Conservation (phyloP, 2,797 vertebrate species). For the Morelia viridis region DNA sequence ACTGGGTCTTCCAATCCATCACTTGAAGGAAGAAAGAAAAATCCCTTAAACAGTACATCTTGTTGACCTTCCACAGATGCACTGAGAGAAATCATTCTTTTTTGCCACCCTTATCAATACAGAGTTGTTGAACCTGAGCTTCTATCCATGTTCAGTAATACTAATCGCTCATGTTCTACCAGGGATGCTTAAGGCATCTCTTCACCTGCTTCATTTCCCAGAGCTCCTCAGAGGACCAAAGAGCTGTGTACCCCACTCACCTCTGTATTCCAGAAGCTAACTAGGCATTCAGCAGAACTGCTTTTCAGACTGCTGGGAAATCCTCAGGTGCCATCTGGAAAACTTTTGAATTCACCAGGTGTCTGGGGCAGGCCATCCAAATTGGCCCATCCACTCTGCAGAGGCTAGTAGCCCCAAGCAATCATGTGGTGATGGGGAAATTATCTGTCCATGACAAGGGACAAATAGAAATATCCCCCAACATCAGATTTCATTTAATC, state of each 20-base stretch:
- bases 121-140: background rate
- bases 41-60: background rate
- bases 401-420: background rate
- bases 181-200: background rate
- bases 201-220: background rate
- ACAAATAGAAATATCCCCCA: background rate
- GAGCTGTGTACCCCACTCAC: background rate
- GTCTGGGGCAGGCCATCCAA: background rate
- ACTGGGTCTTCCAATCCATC: background rate
- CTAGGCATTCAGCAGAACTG: background rate
- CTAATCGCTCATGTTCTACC: background rate
- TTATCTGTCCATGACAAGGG: background rate
- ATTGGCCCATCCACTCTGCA: background rate
- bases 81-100: background rate
- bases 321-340: background rate
- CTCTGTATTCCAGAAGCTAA: background rate
- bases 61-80: background rate
- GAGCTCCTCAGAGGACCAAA: background rate
- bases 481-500: background rate
- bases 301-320: background rate
- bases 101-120: background rate
- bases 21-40: background rate
- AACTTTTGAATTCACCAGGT: background rate
- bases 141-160: background rate
- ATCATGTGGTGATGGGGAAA: background rate